phyloP scores from a whole-genome alignment of 2,113 vertebrate genomes.

The Seriola rivoliana region DNA sequence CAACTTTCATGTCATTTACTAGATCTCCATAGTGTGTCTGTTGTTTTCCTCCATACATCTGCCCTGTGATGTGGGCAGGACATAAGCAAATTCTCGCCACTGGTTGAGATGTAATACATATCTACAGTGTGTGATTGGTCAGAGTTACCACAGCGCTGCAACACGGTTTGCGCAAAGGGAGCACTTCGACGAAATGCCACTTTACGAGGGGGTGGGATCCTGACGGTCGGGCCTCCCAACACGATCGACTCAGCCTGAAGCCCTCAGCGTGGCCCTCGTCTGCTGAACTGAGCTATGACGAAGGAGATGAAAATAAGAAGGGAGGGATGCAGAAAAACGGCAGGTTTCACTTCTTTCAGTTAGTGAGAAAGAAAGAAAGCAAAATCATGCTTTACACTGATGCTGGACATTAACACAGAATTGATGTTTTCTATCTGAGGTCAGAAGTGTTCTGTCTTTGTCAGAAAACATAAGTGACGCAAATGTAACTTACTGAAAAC shows the following conservation, averaged over 20 bases:
- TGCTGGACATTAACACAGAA: constrained; percentile 63
- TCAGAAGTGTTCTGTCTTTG: constrained; percentile 42
- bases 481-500: constrained; percentile 53
- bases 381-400: constrained; percentile 37
- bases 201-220: constrained; percentile 9
- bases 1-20: constrained; percentile 71
- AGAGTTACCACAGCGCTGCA: constrained; percentile 13
- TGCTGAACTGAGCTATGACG: constrained; percentile 32
- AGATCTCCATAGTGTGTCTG: constrained; percentile 66
- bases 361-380: constrained; percentile 34
- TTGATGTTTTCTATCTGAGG: constrained; percentile 45
- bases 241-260: not conserved
- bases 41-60: constrained; percentile 52
- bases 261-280: constrained; percentile 9
- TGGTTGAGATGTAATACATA: constrained; percentile 37
- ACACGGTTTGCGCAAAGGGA: constrained; percentile 29
- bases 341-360: constrained; percentile 17
- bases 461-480: constrained; percentile 37
- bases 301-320: constrained; percentile 17
- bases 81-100: constrained; percentile 43
- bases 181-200: constrained; percentile 11
- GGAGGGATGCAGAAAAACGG: not conserved
- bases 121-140: constrained; percentile 4
- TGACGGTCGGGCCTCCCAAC: constrained; percentile 8
- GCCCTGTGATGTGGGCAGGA: constrained; percentile 45